A percentile compares a stretch with the other conserved stretches of the same genome.
These are phyloP conservation scores for Tetrao urogallus DNA, from an alignment of 2,113 vertebrate species.

Conservation along the genomic window DNA sequence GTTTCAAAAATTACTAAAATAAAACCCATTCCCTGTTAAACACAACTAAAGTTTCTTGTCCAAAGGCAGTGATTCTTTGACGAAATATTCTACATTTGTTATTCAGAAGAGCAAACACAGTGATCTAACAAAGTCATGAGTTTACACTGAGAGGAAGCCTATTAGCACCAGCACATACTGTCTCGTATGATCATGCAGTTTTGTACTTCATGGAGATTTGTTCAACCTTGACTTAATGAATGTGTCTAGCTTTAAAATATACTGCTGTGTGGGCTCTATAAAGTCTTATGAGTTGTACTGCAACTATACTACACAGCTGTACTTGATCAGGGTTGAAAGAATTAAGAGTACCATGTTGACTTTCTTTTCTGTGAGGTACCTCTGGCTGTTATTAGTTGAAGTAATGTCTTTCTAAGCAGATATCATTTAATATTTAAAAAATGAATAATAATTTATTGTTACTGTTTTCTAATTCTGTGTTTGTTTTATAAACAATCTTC, in stretches of 20 bases:
- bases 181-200: background rate
- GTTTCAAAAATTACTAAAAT: background rate
- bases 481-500: background rate
- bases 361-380: background rate
- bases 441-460: background rate
- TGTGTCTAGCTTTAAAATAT: background rate
- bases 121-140: background rate
- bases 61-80: background rate
- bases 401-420: background rate
- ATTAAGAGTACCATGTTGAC: background rate
- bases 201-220: background rate
- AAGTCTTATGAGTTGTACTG: background rate
- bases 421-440: background rate
- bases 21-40: background rate
- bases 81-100: background rate
- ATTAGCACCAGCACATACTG: background rate
- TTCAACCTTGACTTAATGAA: background rate
- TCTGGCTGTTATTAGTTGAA: background rate
- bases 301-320: background rate
- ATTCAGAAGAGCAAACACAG: background rate
- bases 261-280: background rate
- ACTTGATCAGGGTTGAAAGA: background rate
- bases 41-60: background rate
- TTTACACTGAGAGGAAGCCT: background rate
- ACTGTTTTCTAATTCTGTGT: background rate